These are phyloP conservation scores for Phalangium opilio DNA, from an alignment of 2,888 invertebrate species.

Conservation along the genomic window DNA sequence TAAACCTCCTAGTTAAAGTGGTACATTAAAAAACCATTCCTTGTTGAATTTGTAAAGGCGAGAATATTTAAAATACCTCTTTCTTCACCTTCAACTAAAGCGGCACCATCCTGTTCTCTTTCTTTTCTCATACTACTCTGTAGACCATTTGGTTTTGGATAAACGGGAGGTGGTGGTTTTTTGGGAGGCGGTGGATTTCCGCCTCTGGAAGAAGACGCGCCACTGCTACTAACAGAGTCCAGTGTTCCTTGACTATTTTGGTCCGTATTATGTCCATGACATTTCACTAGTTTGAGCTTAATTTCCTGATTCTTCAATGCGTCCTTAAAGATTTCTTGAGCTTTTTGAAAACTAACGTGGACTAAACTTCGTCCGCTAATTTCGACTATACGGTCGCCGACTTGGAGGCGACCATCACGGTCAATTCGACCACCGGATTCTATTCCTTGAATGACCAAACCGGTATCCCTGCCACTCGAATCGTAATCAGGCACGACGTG, in stretches of 20 bases:
- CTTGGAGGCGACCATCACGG: constrained; percentile 52
- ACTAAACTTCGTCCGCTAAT: constrained; percentile 64
- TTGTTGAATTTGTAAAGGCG: neutral
- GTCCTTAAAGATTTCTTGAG: constrained; percentile 62
- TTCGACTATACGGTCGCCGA: constrained; percentile 64
- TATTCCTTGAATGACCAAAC: constrained; percentile 65
- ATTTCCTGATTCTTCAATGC: constrained; percentile 49
- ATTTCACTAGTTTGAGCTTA: constrained; percentile 36
- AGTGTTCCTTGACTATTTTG: no score
- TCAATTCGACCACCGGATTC: constrained; percentile 64
- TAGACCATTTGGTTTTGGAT: constrained; percentile 5
- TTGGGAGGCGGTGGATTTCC: neutral
- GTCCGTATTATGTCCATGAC: neutral
- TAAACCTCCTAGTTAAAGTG: constrained; percentile 27
- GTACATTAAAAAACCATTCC: neutral
- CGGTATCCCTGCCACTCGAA: constrained; percentile 48
- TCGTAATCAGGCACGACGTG: constrained; percentile 67
- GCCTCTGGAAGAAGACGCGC: no score
- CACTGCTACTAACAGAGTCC: no score
- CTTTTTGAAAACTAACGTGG: constrained; percentile 49
- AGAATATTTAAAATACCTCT: constrained; percentile 22
- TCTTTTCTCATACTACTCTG: constrained; percentile 3
- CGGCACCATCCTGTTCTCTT: constrained; percentile 2
- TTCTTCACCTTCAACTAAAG: constrained; percentile 11
- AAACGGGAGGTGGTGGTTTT: constrained; percentile 4